Evolutionary conservation across 2,113 vertebrate species (phyloP), one percentile per base, ranked within the genome.

Genomic region (Danionella cerebrum): DNA sequence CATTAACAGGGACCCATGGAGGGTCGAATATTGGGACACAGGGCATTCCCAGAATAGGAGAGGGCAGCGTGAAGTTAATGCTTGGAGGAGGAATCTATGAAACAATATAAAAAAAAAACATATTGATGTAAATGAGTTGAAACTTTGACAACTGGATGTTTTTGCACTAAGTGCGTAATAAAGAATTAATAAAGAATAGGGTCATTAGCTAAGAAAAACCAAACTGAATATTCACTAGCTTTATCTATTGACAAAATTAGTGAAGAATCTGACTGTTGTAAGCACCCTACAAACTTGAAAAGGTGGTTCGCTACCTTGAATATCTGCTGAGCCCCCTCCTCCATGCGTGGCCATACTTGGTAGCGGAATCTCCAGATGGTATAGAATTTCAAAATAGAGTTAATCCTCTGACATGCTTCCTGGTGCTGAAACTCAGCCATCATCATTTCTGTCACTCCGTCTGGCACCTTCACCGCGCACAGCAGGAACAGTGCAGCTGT

Each of bases 291-390:
- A n/a, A n/a, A n/a, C n/a, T n/a, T n/a, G n/a, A n/a, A n/a, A n/a
- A n/a, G n/a, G n/a, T n/a, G n/a, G n/a, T n/a, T n/a, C n/a, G n/a
- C n/a, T 79, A 97, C 96, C 93, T 99, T 99, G 83, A 98, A 98
- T 71, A 98, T 99, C 84, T 99, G 96, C 78, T 98, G 96, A 7
- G 96, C 96, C 65, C 96, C 96, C 62, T 99, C 96, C 77, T 99
- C 96, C 96, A 99, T 99, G 47, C 96, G 90, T 16, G 96, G 96
- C 96, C 96, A 99, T 71, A 99, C 96, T 80, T 99, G 96, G 52
- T 98, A 99, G n/a, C 96, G 91, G 84, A 99, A 99, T 31, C 96
- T 90, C 96, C 96, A 99, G 67, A 99, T 90, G 0, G 95, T 97
- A 81, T 96, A 92, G 72, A 99, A 99, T 79, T 97, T 98, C 31